Percentiles rank a stretch among this genome's conserved stretches.
Evolutionary conservation across 2,888 invertebrate genomes (phyloP).

Genomic region (Zhuqinia jingwanae): DNA sequence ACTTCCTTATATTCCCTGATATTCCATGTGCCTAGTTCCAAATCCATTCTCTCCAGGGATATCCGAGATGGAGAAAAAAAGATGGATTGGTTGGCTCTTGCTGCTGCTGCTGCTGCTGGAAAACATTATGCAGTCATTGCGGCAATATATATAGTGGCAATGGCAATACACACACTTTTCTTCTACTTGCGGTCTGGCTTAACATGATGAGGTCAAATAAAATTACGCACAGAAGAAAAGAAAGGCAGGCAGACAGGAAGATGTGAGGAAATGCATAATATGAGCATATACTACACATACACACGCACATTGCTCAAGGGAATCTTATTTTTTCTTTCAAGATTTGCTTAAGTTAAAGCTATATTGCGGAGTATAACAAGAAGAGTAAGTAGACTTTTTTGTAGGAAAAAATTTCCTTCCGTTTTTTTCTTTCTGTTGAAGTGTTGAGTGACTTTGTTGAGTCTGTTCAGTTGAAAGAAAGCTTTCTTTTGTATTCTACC

Average conservation of each 20-base stretch:
- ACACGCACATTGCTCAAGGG: not conserved
- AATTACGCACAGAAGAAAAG: conserved; percentile 51
- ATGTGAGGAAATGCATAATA: conserved; percentile 25
- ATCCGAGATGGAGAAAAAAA: conserved; percentile 1
- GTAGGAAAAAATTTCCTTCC: not conserved
- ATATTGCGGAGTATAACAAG: too few relatives aligned
- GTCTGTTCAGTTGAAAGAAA: conserved; percentile 3
- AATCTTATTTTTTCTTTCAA: not conserved
- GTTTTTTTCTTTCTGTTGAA: not conserved
- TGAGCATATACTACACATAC: too few relatives aligned
- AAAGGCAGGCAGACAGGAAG: not conserved
- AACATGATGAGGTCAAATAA: conserved; percentile 67
- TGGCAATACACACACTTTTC: too few relatives aligned
- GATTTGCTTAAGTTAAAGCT: too few relatives aligned
- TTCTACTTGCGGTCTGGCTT: not conserved
- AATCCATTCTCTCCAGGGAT: conserved; percentile 35
- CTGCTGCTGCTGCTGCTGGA: too few relatives aligned
- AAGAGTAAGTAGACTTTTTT: not conserved
- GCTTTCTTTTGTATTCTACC: conserved; percentile 1
- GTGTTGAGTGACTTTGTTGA: conserved; percentile 35
- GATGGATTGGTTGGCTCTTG: conserved; percentile 42
- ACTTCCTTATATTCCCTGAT: conserved; percentile 20
- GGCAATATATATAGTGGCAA: too few relatives aligned
- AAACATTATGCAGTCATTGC: conserved; percentile 32
- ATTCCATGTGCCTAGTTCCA: too few relatives aligned